Conservation (phyloP, 2,888 invertebrate species). For the Erebia aethiops region DNA sequence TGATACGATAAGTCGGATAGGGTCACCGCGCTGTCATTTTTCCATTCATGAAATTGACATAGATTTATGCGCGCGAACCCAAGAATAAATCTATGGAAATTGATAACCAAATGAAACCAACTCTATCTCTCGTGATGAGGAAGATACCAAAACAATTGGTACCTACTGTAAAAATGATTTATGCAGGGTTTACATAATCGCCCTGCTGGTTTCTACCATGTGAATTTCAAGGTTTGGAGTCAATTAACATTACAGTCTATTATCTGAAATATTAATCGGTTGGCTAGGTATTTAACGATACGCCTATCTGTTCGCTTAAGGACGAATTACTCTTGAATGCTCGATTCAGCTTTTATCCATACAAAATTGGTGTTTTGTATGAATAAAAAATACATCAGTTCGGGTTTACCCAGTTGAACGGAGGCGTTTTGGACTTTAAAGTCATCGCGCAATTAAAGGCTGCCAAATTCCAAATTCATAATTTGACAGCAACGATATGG, state of each 20-base stretch:
- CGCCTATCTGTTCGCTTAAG: not conserved
- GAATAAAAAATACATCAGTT: no score
- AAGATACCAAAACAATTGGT: no score
- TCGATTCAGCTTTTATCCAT: not conserved
- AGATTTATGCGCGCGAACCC: no score
- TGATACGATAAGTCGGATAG: not conserved
- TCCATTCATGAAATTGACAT: not conserved
- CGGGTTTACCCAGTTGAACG: no score
- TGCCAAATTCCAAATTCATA: not conserved
- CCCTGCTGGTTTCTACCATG: not conserved
- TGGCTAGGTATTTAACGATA: not conserved
- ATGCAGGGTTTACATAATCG: no score
- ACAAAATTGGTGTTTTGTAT: no score
- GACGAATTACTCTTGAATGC: not conserved
- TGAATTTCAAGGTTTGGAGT: not conserved
- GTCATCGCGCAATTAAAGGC: not conserved
- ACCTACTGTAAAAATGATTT: no score
- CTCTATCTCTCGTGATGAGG: not conserved
- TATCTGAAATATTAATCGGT: not conserved
- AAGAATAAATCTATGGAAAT: no score
- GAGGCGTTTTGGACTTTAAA: no score
- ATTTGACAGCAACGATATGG: not conserved
- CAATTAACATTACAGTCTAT: not conserved
- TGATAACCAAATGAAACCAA: no score
- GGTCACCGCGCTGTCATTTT: not conserved